Evolutionary conservation across 2,797 vertebrate genomes (phyloP).

Genomic region (Mallotus villosus): DNA sequence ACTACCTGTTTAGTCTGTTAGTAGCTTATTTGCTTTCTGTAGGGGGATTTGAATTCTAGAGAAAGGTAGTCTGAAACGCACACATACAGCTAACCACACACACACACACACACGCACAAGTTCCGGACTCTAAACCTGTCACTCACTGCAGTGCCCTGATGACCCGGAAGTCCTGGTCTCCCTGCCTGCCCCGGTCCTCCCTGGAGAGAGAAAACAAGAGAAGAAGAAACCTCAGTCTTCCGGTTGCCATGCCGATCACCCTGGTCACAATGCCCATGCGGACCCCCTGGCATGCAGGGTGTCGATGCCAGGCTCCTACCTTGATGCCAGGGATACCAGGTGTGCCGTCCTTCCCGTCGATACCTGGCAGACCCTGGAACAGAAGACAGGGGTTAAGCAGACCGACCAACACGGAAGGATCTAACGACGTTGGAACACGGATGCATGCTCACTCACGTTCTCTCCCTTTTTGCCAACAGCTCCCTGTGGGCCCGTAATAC

Average conservation of each 20-base stretch:
- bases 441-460: constrained; percentile 77
- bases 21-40: constrained; percentile 16
- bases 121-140: constrained; percentile 9
- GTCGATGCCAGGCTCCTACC: constrained; percentile 66
- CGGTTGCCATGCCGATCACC: neutral
- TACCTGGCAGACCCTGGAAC: constrained; percentile 89
- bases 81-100: neutral
- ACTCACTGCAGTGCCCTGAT: constrained; percentile 91
- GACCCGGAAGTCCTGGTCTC: constrained; percentile 82
- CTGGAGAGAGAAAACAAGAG: constrained; percentile 64
- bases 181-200: constrained; percentile 83
- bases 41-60: constrained; percentile 22
- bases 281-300: neutral
- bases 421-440: too few relatives aligned
- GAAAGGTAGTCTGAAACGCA: constrained; percentile 35
- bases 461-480: constrained; percentile 89
- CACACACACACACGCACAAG: neutral
- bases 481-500: constrained; percentile 87
- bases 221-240: constrained; percentile 29
- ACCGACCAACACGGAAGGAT: neutral
- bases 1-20: constrained; percentile 35
- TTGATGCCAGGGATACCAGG: constrained; percentile 91
- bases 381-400: constrained; percentile 23
- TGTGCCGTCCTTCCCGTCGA: constrained; percentile 94
- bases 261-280: constrained; percentile 17